These are phyloP conservation scores for Pelodytes ibericus DNA, from an alignment of 2,797 vertebrate genomes.

Conservation along the genomic window DNA sequence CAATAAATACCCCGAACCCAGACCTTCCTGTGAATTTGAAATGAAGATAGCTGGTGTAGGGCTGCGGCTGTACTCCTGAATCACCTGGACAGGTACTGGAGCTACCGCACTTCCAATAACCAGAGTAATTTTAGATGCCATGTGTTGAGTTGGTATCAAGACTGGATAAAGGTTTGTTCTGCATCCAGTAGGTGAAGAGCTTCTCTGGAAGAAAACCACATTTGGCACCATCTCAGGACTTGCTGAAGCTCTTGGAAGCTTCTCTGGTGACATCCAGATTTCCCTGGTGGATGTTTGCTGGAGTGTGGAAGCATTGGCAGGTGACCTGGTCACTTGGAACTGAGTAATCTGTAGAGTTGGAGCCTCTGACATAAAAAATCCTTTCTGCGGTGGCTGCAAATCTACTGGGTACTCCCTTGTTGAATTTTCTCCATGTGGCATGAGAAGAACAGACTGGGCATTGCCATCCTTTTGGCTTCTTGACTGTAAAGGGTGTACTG, in stretches of 20 bases:
- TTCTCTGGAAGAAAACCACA: conserved; percentile 63
- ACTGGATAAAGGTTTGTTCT: conserved; percentile 50
- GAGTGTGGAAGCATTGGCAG: conserved; percentile 50
- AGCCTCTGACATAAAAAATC: conserved; percentile 58
- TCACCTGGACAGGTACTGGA: conserved; percentile 65
- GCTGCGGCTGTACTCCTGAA: conserved; percentile 66
- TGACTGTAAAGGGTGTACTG: conserved; percentile 59
- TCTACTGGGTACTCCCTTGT: conserved; percentile 18
- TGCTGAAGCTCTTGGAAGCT: conserved; percentile 58
- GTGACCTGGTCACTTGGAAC: conserved; percentile 65
- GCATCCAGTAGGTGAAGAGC: conserved; percentile 53
- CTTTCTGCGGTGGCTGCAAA: conserved; percentile 57
- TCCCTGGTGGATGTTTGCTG: conserved; percentile 62
- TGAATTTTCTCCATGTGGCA: conserved; percentile 58
- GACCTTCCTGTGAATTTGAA: conserved; percentile 55
- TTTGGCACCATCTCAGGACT: conserved; percentile 50
- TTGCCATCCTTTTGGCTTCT: conserved; percentile 42
- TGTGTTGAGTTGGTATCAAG: conserved; percentile 63
- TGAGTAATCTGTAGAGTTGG: conserved; percentile 66
- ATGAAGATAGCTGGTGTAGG: conserved; percentile 60
- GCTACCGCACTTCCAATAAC: conserved; percentile 68
- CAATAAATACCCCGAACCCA: conserved; percentile 58
- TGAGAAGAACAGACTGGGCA: conserved; percentile 56
- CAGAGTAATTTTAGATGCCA: conserved; percentile 68
- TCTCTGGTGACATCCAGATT: conserved; percentile 60